These are phyloP conservation scores for Mesorhabditis sp. DNA, from an alignment of 2,888 invertebrate species.

Conservation along the genomic window DNA sequence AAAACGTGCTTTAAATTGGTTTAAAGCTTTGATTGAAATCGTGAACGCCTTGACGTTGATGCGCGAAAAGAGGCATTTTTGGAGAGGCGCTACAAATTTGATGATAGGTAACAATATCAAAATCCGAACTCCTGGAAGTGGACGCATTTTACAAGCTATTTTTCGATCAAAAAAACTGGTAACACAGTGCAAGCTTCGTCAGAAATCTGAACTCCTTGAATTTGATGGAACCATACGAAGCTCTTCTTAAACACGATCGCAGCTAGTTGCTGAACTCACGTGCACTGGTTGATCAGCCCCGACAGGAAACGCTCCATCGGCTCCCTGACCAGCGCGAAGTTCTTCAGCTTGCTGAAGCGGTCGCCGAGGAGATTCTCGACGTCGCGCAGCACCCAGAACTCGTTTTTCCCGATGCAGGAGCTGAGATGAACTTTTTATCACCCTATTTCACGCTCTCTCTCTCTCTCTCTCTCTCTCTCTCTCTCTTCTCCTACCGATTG, in stretches of 20 bases:
- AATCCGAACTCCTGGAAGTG: no score
- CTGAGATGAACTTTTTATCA: neutral
- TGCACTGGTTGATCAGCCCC: constrained; percentile 6
- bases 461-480: neutral
- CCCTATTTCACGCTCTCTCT: neutral
- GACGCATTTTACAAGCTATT: no score
- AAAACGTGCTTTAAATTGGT: neutral
- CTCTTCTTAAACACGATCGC: neutral
- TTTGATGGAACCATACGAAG: no score
- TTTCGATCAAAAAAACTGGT: no score
- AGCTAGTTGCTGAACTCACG: neutral
- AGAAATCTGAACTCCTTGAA: no score
- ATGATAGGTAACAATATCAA: no score
- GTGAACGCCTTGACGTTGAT: no score
- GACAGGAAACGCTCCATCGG: neutral
- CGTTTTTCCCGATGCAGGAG: neutral
- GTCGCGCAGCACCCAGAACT: neutral
- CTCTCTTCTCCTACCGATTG: neutral
- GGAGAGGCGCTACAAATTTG: no score
- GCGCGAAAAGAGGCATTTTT: no score
- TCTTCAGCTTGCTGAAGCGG: neutral
- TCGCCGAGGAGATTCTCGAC: neutral
- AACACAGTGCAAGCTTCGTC: no score
- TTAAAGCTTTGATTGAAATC: no score
- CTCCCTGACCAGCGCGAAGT: neutral